A percentile compares a stretch with the other conserved stretches of the same genome.
Evolutionary conservation across 2,797 vertebrate genomes (phyloP).

Genomic region (Bradypodion pumilum): DNA sequence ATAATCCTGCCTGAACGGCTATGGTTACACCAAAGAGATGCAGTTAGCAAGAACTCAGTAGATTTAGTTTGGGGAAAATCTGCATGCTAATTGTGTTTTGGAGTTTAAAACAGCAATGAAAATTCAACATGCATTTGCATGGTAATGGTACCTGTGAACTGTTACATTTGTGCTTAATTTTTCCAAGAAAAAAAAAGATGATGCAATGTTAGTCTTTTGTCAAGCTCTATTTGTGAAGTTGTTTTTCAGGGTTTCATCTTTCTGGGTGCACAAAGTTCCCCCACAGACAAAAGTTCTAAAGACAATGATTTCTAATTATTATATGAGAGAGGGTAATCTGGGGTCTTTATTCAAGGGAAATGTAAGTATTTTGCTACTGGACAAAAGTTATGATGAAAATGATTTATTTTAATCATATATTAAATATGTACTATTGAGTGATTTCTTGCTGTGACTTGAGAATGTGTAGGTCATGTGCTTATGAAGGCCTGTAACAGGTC

Average conservation of each 20-base stretch:
- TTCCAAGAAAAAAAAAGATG: constrained; percentile 59
- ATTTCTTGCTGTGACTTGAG: constrained; percentile 66
- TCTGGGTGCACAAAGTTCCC: constrained; percentile 54
- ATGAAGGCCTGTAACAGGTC: constrained; percentile 57
- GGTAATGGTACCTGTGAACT: constrained; percentile 70
- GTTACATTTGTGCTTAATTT: constrained; percentile 67
- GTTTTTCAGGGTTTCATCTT: constrained; percentile 57
- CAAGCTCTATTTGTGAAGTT: constrained; percentile 67
- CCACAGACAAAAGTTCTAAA: constrained; percentile 57
- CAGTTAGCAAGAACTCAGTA: constrained; percentile 71
- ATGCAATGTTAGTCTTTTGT: constrained; percentile 64
- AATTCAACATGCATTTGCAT: constrained; percentile 77
- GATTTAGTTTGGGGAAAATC: constrained; percentile 50
- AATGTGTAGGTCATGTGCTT: constrained; percentile 70
- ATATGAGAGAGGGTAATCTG: constrained; percentile 61
- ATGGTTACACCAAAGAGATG: constrained; percentile 70
- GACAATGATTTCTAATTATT: constrained; percentile 62
- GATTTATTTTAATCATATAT: constrained; percentile 72
- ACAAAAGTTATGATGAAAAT: constrained; percentile 71
- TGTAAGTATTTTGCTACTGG: constrained; percentile 74
- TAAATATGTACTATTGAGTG: constrained; percentile 72
- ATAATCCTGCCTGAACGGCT: constrained; percentile 71
- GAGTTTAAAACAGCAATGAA: constrained; percentile 61
- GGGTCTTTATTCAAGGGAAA: constrained; percentile 68
- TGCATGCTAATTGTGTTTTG: constrained; percentile 77